Base-by-base conservation (phyloP, 2,113 vertebrate genomes). In the Zapornia atra region DNA sequence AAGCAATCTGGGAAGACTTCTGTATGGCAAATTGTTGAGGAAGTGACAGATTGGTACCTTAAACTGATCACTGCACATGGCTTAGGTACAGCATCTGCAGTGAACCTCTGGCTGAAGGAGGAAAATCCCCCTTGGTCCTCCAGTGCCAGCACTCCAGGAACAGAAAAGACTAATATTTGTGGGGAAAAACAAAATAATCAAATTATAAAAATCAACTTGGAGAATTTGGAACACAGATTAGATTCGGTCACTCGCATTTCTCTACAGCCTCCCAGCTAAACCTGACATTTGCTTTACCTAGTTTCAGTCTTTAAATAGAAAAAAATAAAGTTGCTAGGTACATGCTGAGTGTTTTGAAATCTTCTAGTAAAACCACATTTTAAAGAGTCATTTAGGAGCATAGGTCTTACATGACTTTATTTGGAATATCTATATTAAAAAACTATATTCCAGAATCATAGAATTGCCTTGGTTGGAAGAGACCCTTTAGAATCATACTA, bases 71-170 rank as follows among this genome's bases (percentile, higher is more conserved):
- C 83, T 15, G 18, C 38, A 31, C 48, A 6, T 22, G 29, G 31
- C 63, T 50, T 1, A 0, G 86, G 57, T 12, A 1, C 66, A 77
- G 87, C 84, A 92, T 64, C 89, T 90, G 86, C 78, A 88, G 7
- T 25, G 75, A 93, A 73, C 79, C 90, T 93, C 92, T 83, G 36
- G 44, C 64, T 88, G 86, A 59, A 82, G 56, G 36, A 85, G 36
- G 8, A 78, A 8, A 40, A 90, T 18, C 88, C 73, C 31, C 7
- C 88, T 70, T 54, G 54, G 88, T 86, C 51, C 44, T 46, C 24
- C 77, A 68, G 17, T 5, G 38, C 48, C 61, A 53, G 29, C 42
- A 18, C 1, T 22, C 65, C 53, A 83, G 50, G 82, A 54, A 26
- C 0, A 28, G 10, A 40, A 16, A 44, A 31, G 16, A 36, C 12